phyloP scores from a whole-genome alignment of 2,113 vertebrate species.

The Ochotona princeps region DNA sequence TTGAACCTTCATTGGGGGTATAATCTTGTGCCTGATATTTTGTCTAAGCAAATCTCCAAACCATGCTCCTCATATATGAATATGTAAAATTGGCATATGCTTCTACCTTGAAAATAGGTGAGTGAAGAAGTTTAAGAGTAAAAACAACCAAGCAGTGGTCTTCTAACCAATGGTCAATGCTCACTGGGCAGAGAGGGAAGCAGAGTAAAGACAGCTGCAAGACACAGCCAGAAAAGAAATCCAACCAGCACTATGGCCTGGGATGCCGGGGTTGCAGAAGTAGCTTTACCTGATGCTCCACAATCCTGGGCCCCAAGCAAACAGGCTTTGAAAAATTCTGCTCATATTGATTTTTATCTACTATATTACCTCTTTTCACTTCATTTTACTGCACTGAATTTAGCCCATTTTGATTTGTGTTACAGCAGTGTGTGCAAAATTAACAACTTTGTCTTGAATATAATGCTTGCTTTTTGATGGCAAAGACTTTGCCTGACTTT shows the following conservation, averaged over 20 bases:
- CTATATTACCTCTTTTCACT: neutral
- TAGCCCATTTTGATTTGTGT: neutral
- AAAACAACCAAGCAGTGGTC: neutral
- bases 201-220: neutral
- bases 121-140: neutral
- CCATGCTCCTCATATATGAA: neutral
- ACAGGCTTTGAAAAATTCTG: neutral
- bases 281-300: too few relatives aligned
- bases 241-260: too few relatives aligned
- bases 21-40: neutral
- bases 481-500: neutral
- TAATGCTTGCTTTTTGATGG: neutral
- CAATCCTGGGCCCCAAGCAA: neutral
- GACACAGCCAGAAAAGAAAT: neutral
- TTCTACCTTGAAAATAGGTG: neutral
- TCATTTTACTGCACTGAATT: neutral
- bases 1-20: neutral
- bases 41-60: neutral
- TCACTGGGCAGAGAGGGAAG: neutral
- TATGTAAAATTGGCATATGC: neutral
- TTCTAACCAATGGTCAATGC: neutral
- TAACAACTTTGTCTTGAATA: neutral
- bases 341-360: neutral
- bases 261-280: too few relatives aligned
- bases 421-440: fast-evolving